Base-by-base conservation (phyloP, 2,888 invertebrate species). In the Athalia circularis region DNA sequence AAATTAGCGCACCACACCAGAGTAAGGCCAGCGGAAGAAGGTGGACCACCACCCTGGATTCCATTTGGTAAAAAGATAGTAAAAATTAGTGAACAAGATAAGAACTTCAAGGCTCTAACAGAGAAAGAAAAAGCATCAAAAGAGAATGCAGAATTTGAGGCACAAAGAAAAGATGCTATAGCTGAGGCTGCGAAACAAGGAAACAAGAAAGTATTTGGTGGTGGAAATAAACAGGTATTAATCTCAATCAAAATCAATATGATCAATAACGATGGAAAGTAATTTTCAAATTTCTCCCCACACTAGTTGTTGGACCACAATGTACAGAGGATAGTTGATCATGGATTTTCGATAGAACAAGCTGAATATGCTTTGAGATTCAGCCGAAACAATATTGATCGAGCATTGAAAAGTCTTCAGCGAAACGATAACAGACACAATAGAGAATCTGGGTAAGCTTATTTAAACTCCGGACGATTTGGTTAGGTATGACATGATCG, bases 21-120 rank as follows among this genome's bases (percentile, higher is more conserved):
- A 91, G 92, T 93, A 74, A 92, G 93, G 54, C 91, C 92, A 77
- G 93, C 93, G 6, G 93, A 92, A 78, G 94, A 95, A 84, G 96
- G 95, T 81, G 96, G 96, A 0, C 97, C 97, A 2, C 97, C 96
- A 62, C 95, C 96, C 59, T 98, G 98, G 97, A 96, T 97, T 84
- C 95, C 97, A 54, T 98, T 98, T 91, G 98, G 98, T 0, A 94
- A 95, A 85, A 94, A 94, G 86, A 92, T 96, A 77, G 92, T 94
- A 84, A 92, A 92, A 75, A 90, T 92, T 5, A 87, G 90, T 52
- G 90, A 93, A 47, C 91, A 92, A 61, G 94, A 94, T 80, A 93
- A 93, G 82, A 93, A 93, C 85, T 96, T 96, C 81, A 96, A 95
- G 87, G 94, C 95, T 79, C 88, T 95, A 47, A 92, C 92, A 75